phyloP scores from a whole-genome alignment of 2,888 invertebrate species.

The Mystacides longicornis region DNA sequence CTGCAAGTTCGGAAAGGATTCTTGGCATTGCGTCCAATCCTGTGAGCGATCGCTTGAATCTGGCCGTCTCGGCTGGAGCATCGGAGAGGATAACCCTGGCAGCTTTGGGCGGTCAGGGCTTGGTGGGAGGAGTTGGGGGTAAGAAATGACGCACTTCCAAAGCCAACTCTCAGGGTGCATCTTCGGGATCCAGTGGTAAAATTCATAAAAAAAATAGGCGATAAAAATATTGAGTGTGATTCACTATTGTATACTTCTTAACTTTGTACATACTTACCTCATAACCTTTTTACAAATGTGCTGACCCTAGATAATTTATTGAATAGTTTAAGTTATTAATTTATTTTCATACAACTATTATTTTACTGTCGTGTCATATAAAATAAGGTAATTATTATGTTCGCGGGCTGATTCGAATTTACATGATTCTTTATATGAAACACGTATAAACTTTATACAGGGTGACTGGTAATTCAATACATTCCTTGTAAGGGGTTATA shows the following conservation, averaged over 20 bases:
- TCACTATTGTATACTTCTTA: not conserved
- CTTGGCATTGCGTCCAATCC: slow-evolving; percentile 11
- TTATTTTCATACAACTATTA: too few relatives aligned
- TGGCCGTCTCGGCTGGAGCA: slow-evolving; percentile 27
- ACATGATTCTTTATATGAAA: too few relatives aligned
- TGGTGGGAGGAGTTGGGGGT: slow-evolving; percentile 38
- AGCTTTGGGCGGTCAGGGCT: slow-evolving; percentile 39
- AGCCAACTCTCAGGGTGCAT: slow-evolving; percentile 26
- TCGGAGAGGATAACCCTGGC: slow-evolving; percentile 39
- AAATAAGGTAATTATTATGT: too few relatives aligned
- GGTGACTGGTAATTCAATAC: too few relatives aligned
- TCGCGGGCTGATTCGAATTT: too few relatives aligned
- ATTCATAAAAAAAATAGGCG: slow-evolving; percentile 16
- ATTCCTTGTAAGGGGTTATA: too few relatives aligned
- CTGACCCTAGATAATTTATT: too few relatives aligned
- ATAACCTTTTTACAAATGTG: too few relatives aligned
- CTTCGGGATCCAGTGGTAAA: slow-evolving; percentile 9
- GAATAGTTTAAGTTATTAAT: too few relatives aligned
- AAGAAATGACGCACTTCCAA: slow-evolving; percentile 48
- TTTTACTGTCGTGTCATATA: too few relatives aligned
- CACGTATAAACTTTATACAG: too few relatives aligned
- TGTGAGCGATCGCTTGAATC: slow-evolving; percentile 12
- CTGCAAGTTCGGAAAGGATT: slow-evolving; percentile 17
- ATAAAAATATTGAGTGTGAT: slow-evolving; percentile 2
- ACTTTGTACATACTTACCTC: not conserved